These are phyloP conservation scores for Damaliscus lunatus DNA, from an alignment of 2,113 vertebrate genomes.

Conservation along the genomic window DNA sequence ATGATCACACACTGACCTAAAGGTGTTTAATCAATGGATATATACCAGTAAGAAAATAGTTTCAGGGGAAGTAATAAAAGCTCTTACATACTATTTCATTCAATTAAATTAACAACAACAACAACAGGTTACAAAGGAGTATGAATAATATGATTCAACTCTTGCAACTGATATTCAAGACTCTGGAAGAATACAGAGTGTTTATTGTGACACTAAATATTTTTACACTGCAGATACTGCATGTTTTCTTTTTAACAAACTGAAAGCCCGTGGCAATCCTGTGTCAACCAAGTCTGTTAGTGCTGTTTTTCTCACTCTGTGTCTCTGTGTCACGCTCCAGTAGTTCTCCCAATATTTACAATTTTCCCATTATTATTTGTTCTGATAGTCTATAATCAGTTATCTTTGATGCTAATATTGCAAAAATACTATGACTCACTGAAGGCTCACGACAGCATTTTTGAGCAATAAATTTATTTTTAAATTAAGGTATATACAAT, in stretches of 20 bases:
- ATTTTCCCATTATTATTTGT: not conserved
- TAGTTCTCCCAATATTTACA: not conserved
- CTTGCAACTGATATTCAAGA: not conserved
- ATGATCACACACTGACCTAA: not conserved
- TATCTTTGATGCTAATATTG: not conserved
- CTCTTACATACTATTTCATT: not conserved
- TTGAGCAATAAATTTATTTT: not conserved
- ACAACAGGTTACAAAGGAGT: not conserved
- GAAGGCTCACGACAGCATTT: not conserved
- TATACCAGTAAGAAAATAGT: not conserved
- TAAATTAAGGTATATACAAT: not conserved
- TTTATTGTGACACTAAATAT: not conserved
- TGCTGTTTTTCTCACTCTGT: not conserved
- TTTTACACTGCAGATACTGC: not conserved
- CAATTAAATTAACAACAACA: not conserved
- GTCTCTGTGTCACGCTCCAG: not conserved
- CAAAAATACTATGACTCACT: not conserved
- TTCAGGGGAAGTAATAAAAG: slow-evolving; percentile 19
- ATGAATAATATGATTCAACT: not conserved
- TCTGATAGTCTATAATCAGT: not conserved
- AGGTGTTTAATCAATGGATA: not conserved
- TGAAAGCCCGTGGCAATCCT: not conserved
- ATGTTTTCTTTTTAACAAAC: not conserved
- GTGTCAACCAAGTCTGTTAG: not conserved
- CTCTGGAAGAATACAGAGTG: not conserved